A percentile compares a stretch with the other conserved stretches of the same genome.
Conservation (phyloP, 2,797 vertebrate species). For the Psittacula echo region DNA sequence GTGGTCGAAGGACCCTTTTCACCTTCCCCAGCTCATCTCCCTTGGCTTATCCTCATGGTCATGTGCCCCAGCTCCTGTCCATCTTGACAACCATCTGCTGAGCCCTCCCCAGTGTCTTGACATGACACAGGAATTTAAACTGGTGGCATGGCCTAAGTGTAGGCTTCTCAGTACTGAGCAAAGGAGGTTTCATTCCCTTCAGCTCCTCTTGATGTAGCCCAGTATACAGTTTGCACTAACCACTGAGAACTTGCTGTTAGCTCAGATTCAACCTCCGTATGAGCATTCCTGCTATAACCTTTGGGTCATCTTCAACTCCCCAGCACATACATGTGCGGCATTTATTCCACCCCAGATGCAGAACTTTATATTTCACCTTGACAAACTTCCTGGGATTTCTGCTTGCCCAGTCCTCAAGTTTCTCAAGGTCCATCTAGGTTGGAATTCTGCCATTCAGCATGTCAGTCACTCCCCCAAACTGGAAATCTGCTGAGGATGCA, state of each 20-base stretch:
- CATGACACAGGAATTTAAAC: too few relatives aligned
- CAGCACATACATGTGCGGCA: accelerated
- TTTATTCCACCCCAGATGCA: background rate
- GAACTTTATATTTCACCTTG: background rate
- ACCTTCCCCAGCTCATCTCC: background rate
- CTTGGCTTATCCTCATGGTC: background rate
- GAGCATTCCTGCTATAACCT: background rate
- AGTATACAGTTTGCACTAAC: background rate
- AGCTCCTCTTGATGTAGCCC: background rate
- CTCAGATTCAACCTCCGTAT: background rate
- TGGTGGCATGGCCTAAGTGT: too few relatives aligned
- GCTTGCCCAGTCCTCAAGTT: background rate
- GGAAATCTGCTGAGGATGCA: background rate
- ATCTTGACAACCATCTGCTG: background rate
- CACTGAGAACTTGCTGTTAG: background rate
- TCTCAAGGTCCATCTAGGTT: background rate
- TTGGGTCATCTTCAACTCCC: background rate
- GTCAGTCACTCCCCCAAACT: background rate
- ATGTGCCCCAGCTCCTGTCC: background rate
- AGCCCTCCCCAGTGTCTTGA: background rate
- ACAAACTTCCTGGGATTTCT: background rate
- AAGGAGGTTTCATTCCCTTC: background rate
- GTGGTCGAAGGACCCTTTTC: background rate
- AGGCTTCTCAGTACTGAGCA: background rate
- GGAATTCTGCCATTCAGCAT: background rate